phyloP scores from a whole-genome alignment of 37 sponge, comb jelly and placozoan genomes.

The Hexactinellida sp. region DNA sequence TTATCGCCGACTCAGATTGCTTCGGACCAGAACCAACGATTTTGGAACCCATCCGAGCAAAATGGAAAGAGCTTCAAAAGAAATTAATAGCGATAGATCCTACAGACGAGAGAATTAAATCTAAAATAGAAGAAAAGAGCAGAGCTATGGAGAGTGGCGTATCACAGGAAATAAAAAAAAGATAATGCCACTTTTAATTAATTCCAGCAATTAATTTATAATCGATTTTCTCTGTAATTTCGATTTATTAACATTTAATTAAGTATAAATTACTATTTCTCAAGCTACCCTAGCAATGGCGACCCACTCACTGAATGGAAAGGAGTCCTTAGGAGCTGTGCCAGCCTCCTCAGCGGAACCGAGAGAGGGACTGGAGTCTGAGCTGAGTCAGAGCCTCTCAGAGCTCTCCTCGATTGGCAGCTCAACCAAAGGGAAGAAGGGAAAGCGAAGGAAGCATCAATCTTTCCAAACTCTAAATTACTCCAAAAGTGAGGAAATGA shows the following conservation, averaged over 20 bases:
- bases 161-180: not conserved
- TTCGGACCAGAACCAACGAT: constrained; percentile 5
- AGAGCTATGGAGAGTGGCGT: not conserved
- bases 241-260: not conserved
- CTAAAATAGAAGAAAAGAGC: not conserved
- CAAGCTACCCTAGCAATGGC: not conserved
- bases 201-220: not conserved
- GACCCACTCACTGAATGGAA: not conserved
- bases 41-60: not conserved
- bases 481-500: not conserved
- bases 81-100: not conserved
- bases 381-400: not conserved
- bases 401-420: not conserved
- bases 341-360: not conserved
- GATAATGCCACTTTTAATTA: not conserved
- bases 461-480: not conserved
- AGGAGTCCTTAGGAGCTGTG: no score
- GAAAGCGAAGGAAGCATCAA: not conserved
- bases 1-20: not conserved
- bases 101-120: not conserved
- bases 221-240: not conserved
- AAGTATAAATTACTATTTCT: not conserved
- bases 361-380: not conserved
- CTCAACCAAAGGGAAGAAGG: not conserved
- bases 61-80: not conserved